Evolutionary conservation across 2,888 invertebrate genomes (phyloP).

Genomic region (Tetragnatha montana): DNA sequence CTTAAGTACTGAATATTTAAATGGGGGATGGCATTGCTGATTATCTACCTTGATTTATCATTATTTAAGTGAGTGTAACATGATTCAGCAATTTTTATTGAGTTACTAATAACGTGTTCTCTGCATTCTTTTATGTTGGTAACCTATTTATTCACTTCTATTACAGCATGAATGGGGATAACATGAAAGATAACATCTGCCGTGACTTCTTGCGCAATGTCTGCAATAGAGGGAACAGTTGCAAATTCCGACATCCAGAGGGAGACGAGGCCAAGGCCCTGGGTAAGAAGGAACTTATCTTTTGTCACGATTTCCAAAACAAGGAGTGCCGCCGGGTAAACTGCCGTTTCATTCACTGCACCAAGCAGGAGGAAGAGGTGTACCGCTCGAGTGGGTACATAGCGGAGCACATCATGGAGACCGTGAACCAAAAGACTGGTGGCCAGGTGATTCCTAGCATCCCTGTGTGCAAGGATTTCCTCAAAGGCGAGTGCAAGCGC

Average conservation of each 20-base stretch:
- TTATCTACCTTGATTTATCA: too few species aligned
- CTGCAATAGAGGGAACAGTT: conserved; percentile 80
- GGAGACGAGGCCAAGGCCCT: conserved; percentile 75
- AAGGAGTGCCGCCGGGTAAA: conserved; percentile 83
- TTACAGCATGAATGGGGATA: conserved; percentile 67
- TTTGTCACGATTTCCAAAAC: conserved; percentile 83
- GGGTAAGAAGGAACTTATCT: conserved; percentile 76
- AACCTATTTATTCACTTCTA: neutral
- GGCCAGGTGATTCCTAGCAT: conserved; percentile 72
- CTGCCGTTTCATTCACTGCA: conserved; percentile 87
- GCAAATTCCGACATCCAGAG: conserved; percentile 79
- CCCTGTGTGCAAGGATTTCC: conserved; percentile 81
- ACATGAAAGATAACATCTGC: conserved; percentile 78
- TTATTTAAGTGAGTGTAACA: too few species aligned
- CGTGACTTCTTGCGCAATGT: conserved; percentile 81
- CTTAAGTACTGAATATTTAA: too few species aligned
- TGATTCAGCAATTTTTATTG: neutral
- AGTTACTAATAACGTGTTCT: neutral
- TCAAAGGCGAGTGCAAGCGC: conserved; percentile 80
- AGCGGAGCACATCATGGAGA: conserved; percentile 79
- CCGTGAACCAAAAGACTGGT: conserved; percentile 70
- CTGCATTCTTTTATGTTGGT: neutral
- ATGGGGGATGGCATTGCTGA: too few species aligned
- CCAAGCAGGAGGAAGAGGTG: conserved; percentile 84
- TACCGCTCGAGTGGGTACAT: conserved; percentile 84